Conservation (phyloP, 2,888 invertebrate genomes). For the Nomada goodeniana region DNA sequence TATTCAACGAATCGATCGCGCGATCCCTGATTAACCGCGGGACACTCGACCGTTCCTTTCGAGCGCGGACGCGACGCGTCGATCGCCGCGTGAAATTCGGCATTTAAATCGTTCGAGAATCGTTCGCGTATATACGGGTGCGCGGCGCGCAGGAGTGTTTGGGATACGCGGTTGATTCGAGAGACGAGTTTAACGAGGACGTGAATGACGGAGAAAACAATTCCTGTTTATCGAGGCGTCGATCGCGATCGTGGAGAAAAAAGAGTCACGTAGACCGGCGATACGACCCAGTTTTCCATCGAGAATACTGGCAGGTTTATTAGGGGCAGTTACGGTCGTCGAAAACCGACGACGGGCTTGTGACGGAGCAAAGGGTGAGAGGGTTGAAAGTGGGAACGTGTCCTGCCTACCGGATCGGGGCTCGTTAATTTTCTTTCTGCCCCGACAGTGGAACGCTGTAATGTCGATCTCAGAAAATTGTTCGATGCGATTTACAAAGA, state of each 20-base stretch:
- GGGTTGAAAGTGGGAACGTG: constrained; percentile 56
- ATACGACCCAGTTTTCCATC: constrained; percentile 61
- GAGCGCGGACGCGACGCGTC: neutral
- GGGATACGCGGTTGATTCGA: neutral
- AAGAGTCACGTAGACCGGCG: constrained; percentile 45
- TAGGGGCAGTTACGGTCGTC: constrained; percentile 54
- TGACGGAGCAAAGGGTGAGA: constrained; percentile 14
- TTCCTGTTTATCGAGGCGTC: constrained; percentile 30
- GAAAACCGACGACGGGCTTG: constrained; percentile 42
- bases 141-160: no score
- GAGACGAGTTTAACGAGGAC: neutral
- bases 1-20: neutral
- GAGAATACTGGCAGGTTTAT: constrained; percentile 44
- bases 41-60: neutral
- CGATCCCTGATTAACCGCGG: neutral
- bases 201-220: neutral
- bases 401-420: constrained; percentile 62
- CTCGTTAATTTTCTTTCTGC: constrained; percentile 69
- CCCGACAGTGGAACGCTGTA: constrained; percentile 12
- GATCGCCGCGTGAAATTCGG: neutral
- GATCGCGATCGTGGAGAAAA: constrained; percentile 23
- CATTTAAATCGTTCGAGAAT: neutral
- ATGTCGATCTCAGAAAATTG: constrained; percentile 41
- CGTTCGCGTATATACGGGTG: neutral
- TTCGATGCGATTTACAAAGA: constrained; percentile 21